Base-by-base conservation (phyloP, 2,113 vertebrate genomes). In the Sarotherodon lohbergeri region DNA sequence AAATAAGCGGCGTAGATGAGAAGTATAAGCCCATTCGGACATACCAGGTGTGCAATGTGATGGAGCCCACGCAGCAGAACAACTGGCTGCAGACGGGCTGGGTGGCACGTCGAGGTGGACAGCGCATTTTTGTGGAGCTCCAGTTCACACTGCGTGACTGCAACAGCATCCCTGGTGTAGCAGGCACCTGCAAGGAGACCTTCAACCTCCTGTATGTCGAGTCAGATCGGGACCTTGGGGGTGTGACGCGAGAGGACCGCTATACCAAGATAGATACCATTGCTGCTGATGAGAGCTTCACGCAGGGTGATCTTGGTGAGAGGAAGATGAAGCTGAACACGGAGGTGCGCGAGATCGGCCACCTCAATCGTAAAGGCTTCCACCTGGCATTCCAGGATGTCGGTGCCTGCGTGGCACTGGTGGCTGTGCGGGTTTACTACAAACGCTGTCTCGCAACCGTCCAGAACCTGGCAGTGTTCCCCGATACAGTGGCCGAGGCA, bases 241-340 rank as follows among this genome's bases (percentile, higher is more conserved):
- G 86, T 0, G 95, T 96, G 2, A 88, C 97, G 12, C 93, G 61
- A 0, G 97, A 98, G 92, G 96, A 95, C 89, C 96, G 97, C 83
- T 98, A 98, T 95, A 97, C 95, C 93, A 99, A 99, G 91, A 98
- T 99, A 0, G 98, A 99, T 96, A 99, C 98, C 54, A 98, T 99
- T 0, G 98, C 98, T 0, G 98, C 98, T 0, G 98, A 99, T 0
- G 98, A 99, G 96, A 99, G 98, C 94, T 99, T 99, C 96, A 99
- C 98, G 0, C 98, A 99, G 95, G 98, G 98, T 0, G 98, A 99
- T 94, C 95, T 99, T 68, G 98, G 98, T 0, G 98, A 99, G 91
- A 96, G 98, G 7, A 99, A 99, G 96, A 99, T 99, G 98, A 99
- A 99, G 93, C 97, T 99, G 34, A 99, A 99, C 95, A 99, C 98